Evolutionary conservation across 1,140 invertebrate genomes (phyloP), one percentile per base, ranked within the genome.

Genomic region (Harlomillsia oculata): DNA sequence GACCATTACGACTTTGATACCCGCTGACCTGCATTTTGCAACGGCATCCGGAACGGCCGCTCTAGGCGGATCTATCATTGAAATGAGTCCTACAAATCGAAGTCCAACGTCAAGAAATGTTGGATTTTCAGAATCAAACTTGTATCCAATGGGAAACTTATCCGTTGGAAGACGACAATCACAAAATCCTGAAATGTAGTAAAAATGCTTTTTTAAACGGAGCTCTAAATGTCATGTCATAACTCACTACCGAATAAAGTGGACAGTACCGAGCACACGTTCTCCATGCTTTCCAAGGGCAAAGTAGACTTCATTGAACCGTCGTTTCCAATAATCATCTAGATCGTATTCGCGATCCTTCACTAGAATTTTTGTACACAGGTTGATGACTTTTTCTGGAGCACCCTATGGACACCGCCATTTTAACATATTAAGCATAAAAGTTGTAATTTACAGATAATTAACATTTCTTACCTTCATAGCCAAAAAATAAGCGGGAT

Each of bases 231-330:
- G 9, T 25, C 28, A 6, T 16, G 21, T 51, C 8, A 11, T 4
- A 26, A n/a, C n/a, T n/a, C n/a, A n/a, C n/a, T 16, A 11, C 11
- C 34, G 25, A 53, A 54, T 41, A 25, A 32, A n/a, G 36, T 30
- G 2, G 9, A 9, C 20, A n/a, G n/a, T 59, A 74, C 76, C 79
- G 21, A 82, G 71, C 21, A 93, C 84, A 64, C 89, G 75, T 75
- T 94, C 89, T 56, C 90, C 89, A 69, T 88, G 78, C 52, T 81
- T 82, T 48, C 86, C 89, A 20, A 95, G 73, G 67, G 85, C 79
- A 58, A 82, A 73, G 68, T 84, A 90, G 6, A 51, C 57, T 34
- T 41, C 4, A 18, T 43, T 44, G 4, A 40, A 59, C 25, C 36
- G 16, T 23, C 18, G 6, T 26, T 32, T 46, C 45, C 50, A 54